Base-by-base conservation (phyloP, 2,113 vertebrate genomes). In the Desmodus rotundus region DNA sequence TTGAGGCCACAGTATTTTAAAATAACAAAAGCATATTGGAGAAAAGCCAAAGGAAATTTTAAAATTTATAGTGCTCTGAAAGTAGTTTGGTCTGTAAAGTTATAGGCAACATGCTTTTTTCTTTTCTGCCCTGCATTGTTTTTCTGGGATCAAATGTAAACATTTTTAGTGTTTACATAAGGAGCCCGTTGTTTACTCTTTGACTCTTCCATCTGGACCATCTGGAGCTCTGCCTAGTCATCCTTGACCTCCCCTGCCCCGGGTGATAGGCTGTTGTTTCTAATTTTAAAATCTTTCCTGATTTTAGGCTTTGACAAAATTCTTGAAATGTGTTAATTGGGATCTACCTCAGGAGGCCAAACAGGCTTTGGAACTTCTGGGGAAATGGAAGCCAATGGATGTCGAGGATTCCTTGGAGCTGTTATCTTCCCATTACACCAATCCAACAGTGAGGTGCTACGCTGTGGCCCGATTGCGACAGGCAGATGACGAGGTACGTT, bases 261-360 rank as follows among this genome's bases (percentile, higher is more conserved):
- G 76, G 24, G 3, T 14, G 81, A 31, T 38, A 47, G 26, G 3
- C 9, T 74, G 14, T n/a, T 54, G 19, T 87, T 95, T 91, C 54
- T 91, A 68, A 95, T 54, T 54, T 24, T 68, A 33, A 88, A 70
- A 89, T 81, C 31, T 89, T 65, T 54, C 93, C 47, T 89, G 33
- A 80, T 0, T 93, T 63, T 97, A 99, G 99, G 99, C 99, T 16
- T 98, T 99, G 97, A 99, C 99, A 22, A 99, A 99, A 98, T 99
- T 99, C 98, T 98, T 99, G 87, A 99, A 99, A 98, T 99, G 99
- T 98, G 99, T 99, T 93, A 99, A 99, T 97, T 99, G 99, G 99
- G 99, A 99, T 87, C 97, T 99, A 58, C 99, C 99, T 41, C 99
- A 99, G 96, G 99, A 99, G 93, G 99, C 99, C 89, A 99, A 99